phyloP scores from a whole-genome alignment of 2,797 vertebrate species.

The Chlorospingus flavigularis region DNA sequence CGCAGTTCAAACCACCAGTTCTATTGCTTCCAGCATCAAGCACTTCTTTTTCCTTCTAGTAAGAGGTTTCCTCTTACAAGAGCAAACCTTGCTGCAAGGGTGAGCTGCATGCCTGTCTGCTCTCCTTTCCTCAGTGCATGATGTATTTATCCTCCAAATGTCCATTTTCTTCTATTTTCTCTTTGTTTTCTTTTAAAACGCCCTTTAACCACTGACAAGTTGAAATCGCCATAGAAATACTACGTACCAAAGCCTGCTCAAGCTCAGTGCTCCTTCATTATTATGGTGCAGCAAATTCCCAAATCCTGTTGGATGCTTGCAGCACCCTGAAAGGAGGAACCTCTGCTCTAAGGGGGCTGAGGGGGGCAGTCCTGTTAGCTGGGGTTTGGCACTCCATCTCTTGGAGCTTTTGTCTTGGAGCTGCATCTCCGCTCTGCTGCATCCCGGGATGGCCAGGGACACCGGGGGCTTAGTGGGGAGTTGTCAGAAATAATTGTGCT shows the following conservation, averaged over 20 bases:
- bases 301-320: neutral
- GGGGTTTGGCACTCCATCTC: neutral
- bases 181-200: neutral
- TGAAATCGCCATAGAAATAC: neutral
- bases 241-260: neutral
- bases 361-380: neutral
- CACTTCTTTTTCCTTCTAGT: neutral
- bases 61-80: neutral
- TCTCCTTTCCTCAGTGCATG: neutral
- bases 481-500: constrained; percentile 45
- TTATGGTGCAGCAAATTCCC: neutral
- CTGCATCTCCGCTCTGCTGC: neutral
- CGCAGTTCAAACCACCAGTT: neutral
- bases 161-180: neutral
- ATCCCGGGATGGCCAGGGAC: neutral
- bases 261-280: neutral
- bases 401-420: neutral
- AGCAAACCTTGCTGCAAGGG: neutral
- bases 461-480: neutral
- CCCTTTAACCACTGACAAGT: neutral
- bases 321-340: neutral
- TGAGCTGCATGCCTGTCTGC: neutral
- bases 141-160: neutral
- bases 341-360: neutral
- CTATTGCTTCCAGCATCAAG: neutral